Evolutionary conservation across 1,140 invertebrate species (phyloP).

Genomic region (Microplitis demolitor): DNA sequence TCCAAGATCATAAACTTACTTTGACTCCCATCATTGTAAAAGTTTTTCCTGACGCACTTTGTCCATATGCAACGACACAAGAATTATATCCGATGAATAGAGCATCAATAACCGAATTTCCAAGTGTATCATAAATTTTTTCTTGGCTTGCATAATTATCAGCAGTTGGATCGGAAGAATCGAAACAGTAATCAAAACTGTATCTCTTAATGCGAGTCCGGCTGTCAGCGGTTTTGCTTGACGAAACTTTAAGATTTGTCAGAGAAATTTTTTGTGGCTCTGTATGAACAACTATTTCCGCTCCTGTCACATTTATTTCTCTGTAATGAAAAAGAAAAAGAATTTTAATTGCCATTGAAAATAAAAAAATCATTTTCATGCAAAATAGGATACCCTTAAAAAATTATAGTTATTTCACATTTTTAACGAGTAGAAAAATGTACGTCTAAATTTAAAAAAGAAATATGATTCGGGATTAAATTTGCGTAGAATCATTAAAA

Average conservation of each 20-base stretch:
- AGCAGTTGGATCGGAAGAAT: slow-evolving; percentile 62
- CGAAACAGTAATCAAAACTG: slow-evolving; percentile 75
- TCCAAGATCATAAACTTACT: slow-evolving; percentile 35
- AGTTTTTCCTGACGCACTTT: slow-evolving; percentile 80
- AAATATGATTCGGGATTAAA: too few species aligned
- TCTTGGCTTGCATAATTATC: slow-evolving; percentile 68
- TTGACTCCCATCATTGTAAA: slow-evolving; percentile 76
- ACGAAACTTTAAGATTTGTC: slow-evolving; percentile 65
- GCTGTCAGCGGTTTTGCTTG: slow-evolving; percentile 69
- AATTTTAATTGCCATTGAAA: neutral
- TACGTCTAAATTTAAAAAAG: too few species aligned
- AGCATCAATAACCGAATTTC: slow-evolving; percentile 66
- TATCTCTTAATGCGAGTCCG: slow-evolving; percentile 70
- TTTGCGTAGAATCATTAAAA: too few species aligned
- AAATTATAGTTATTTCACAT: too few species aligned
- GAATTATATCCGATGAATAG: slow-evolving; percentile 66
- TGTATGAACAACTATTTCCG: slow-evolving; percentile 41
- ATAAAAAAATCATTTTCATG: neutral
- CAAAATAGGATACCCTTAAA: too few species aligned
- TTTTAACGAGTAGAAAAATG: too few species aligned
- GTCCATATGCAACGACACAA: slow-evolving; percentile 78
- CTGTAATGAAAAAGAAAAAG: slow-evolving; percentile 28
- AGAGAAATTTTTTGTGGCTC: slow-evolving; percentile 40
- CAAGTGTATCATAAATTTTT: slow-evolving; percentile 71
- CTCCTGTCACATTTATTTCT: slow-evolving; percentile 42